Evolutionary conservation across 2,797 vertebrate genomes (phyloP).

Genomic region (Clarias laeviceps): DNA sequence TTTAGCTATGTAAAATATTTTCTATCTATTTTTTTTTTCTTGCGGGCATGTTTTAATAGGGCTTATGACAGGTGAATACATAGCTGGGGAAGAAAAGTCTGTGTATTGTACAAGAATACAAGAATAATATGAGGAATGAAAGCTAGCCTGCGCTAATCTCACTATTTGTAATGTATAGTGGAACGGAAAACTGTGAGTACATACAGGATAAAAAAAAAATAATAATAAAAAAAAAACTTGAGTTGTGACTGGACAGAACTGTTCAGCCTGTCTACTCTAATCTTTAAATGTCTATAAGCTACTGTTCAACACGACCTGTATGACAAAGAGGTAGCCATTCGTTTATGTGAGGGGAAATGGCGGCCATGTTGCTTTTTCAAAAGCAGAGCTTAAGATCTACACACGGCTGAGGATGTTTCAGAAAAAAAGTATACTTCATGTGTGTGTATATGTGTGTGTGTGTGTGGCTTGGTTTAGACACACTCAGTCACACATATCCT

Average conservation of each 20-base stretch:
- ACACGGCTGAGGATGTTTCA: constrained; percentile 1
- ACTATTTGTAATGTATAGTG: constrained; percentile 7
- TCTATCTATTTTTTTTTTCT: neutral
- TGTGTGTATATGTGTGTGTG: neutral
- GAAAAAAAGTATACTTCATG: neutral
- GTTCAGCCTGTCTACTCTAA: constrained; percentile 22
- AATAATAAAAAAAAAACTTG: neutral
- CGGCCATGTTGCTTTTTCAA: constrained; percentile 10
- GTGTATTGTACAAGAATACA: constrained; percentile 19
- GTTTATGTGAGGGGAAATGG: neutral
- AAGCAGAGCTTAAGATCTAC: neutral
- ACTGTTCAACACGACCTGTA: constrained; percentile 18
- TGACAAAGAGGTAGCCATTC: neutral
- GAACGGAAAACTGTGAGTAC: constrained; percentile 46
- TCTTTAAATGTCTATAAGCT: constrained; percentile 42
- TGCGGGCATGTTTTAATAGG: constrained; percentile 15
- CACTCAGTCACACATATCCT: constrained; percentile 10
- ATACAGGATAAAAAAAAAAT: neutral
- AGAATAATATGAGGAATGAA: constrained; percentile 16
- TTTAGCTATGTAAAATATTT: constrained; percentile 21
- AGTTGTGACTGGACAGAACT: neutral
- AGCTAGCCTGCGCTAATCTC: constrained; percentile 35
- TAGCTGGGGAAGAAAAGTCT: neutral
- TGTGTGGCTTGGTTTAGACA: neutral
- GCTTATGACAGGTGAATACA: neutral